Conservation (phyloP, 2,888 invertebrate species). For the Himalopsyche kuldschensis region DNA sequence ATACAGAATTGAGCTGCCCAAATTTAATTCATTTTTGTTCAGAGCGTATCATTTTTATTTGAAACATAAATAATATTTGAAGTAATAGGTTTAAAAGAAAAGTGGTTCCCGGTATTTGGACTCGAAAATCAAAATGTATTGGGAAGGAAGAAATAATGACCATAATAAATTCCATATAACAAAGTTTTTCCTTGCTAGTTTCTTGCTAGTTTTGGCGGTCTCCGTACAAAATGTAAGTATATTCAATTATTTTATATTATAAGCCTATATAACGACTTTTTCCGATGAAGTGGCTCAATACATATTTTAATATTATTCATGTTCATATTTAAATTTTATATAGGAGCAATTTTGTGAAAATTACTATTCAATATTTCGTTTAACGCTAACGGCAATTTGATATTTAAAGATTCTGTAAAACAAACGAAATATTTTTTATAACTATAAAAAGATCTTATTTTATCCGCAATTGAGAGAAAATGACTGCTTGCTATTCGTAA, state of each 20-base stretch:
- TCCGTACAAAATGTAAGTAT: constrained; percentile 29
- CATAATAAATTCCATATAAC: constrained; percentile 13
- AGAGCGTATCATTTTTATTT: constrained; percentile 2
- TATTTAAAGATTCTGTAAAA: too few relatives aligned
- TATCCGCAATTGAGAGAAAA: too few relatives aligned
- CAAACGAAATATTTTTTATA: too few relatives aligned
- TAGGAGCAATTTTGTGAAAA: too few relatives aligned
- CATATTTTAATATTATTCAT: too few relatives aligned
- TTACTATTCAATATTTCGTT: too few relatives aligned
- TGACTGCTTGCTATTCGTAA: too few relatives aligned
- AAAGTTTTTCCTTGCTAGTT: constrained; percentile 15
- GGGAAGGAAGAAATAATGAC: constrained; percentile 4
- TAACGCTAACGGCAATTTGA: too few relatives aligned
- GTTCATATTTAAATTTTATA: too few relatives aligned
- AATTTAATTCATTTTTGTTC: background rate
- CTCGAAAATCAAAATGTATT: constrained; percentile 6
- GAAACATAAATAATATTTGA: background rate
- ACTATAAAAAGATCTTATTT: too few relatives aligned
- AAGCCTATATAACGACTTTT: too few relatives aligned
- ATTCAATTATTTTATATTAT: background rate
- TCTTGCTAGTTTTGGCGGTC: constrained; percentile 17
- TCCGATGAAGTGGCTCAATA: too few relatives aligned
- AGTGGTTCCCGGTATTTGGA: background rate
- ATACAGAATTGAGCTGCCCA: background rate
- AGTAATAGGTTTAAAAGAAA: background rate